These are phyloP conservation scores for Melipona beecheii DNA, from an alignment of 2,888 invertebrate genomes.

Conservation along the genomic window DNA sequence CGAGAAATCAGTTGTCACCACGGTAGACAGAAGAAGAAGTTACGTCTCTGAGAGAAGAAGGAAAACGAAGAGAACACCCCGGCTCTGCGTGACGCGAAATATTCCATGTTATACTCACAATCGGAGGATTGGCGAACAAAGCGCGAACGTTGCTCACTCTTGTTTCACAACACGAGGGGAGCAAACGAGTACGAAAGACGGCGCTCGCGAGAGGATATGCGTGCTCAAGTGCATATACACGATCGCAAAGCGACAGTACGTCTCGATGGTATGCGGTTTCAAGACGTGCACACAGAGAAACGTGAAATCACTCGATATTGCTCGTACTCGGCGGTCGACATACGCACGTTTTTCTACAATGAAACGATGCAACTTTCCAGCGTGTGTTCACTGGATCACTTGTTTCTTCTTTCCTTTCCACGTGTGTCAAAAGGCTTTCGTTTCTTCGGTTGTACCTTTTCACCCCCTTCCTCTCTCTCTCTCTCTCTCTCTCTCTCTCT, in stretches of 20 bases:
- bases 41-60: conserved; percentile 13
- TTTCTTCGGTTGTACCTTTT: neutral
- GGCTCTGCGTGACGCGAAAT: conserved; percentile 9
- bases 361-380: conserved; percentile 67
- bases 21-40: conserved; percentile 25
- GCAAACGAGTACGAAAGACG: conserved; percentile 17
- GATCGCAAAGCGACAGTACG: conserved; percentile 21
- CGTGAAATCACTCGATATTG: conserved; percentile 45
- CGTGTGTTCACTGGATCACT: conserved; percentile 43
- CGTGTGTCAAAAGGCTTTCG: conserved; percentile 11
- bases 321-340: conserved; percentile 6
- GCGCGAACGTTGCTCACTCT: conserved; percentile 5
- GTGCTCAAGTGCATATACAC: conserved; percentile 36
- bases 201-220: conserved; percentile 21
- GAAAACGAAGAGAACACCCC: conserved; percentile 17
- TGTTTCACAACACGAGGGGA: conserved; percentile 14
- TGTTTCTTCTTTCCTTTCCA: conserved; percentile 5
- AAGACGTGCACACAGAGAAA: neutral
- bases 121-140: conserved; percentile 18
- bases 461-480: neutral
- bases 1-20: conserved; percentile 48
- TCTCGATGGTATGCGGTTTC: conserved; percentile 14
- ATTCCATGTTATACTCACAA: conserved; percentile 4
- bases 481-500: neutral
- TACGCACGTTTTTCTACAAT: conserved; percentile 46